Base-by-base conservation (phyloP, 2,797 vertebrate species). In the Alectoris magna region DNA sequence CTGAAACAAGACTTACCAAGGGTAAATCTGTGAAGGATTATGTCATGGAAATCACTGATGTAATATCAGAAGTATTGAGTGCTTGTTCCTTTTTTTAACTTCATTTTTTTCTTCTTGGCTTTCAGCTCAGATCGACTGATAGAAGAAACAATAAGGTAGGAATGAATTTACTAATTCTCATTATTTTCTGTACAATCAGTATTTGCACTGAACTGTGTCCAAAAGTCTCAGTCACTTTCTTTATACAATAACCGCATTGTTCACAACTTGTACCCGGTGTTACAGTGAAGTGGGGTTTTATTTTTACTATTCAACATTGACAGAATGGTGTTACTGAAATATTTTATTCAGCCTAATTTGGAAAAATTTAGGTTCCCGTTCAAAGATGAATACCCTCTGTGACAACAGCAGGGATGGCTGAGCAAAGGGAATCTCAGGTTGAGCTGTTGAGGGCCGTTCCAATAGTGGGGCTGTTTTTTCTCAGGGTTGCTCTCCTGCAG, bases 71-170 rank as follows among this genome's bases (percentile, higher is more conserved):
- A 88, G 48, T 70, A 29, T 51, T 89, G 74, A 10, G 29, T 68
- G 56, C 31, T 84, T 68, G 34, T 82, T 90, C 51, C 62, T 44
- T 72, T 88, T 88, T 88, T 83, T 93, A 82, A 97, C 72, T 49
- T 69, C 2, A 0, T 17, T 66, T 69, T 44, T 46, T 58, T 58
- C 64, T 90, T 82, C 90, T 94, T 96, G 89, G 36, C 90, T 97
- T 97, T 53, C 97, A 99, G 99, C 96, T 99, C 99, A 39, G 99
- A 99, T 97, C 98, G 99, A 91, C 98, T 99, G 97, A 99, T 99
- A 98, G 99, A 99, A 97, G 99, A 99, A 97, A 99, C 99, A 95
- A 99, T 99, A 99, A 99, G 99, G 99, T 99, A 98, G 97, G 98
- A 60, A 70, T 83, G 49, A 64, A 48, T 39, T 83, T 60, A 11